Evolutionary conservation across 2,113 vertebrate genomes (phyloP), one percentile per base, ranked within the genome.

Genomic region (Phainopepla nitens): DNA sequence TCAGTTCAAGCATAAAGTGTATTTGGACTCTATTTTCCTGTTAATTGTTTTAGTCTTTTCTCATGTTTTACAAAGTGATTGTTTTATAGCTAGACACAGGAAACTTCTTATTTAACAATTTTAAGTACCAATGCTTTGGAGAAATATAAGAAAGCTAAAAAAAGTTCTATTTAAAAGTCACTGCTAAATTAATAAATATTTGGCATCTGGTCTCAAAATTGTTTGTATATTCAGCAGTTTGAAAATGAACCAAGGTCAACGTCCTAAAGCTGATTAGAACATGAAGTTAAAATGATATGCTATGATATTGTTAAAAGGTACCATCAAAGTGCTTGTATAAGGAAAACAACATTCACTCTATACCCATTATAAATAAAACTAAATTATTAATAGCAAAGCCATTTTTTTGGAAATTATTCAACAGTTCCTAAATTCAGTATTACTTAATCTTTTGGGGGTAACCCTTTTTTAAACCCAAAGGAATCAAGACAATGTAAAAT

Each of bases 1-100:
- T 96, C 93, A 86, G 71, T 93, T 83, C 82, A 94, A 84, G 93
- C 41, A 85, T 84, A 68, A 93, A 90, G 76, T 92, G 73, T 97
- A 94, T 97, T 97, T 97, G 92, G 92, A 95, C 70, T 91, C 73
- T 44, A 89, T 95, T 97, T 97, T 97, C 96, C 95, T 96, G 96
- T 97, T 80, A 96, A 97, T 96, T 96, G 92, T 95, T 96, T 97
- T 65, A 82, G 72, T 27, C 65, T 96, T 96, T 96, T 97, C 94
- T 97, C 72, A 96, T 94, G 93, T 96, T 96, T 90, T 91, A 96
- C 84, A 75, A 95, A 94, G 89, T 87, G 92, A 94, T 95, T 97
- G 95, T 94, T 96, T 97, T 95, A 94, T 95, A 96, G 56, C 72
- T 87, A 94, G 83, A 95, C 94, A 95, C 96, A 97, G 96, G 97